phyloP scores from a whole-genome alignment of 2,888 invertebrate species.

The Aleiodes testaceus region DNA sequence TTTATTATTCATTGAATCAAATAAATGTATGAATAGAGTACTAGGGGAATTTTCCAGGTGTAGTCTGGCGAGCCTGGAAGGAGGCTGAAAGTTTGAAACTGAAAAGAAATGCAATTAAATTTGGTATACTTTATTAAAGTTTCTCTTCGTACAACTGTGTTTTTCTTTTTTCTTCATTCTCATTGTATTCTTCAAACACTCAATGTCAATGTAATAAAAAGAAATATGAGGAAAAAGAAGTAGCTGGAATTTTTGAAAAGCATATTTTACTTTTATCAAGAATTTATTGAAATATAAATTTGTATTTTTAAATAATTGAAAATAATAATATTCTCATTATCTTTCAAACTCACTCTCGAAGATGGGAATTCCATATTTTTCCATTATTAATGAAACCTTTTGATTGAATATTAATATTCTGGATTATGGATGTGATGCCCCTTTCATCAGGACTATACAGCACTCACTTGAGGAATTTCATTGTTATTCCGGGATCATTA shows the following conservation, averaged over 20 bases:
- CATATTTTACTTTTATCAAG: no score
- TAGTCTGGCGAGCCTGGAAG: not conserved
- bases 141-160: not conserved
- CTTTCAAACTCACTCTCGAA: conserved; percentile 82
- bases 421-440: no score
- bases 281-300: no score
- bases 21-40: not conserved
- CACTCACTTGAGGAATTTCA: no score
- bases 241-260: not conserved
- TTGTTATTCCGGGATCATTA: no score
- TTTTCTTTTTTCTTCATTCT: not conserved
- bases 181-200: not conserved
- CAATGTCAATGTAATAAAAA: not conserved
- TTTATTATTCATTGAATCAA: not conserved
- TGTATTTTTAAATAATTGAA: no score
- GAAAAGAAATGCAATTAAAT: not conserved
- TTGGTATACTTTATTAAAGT: no score
- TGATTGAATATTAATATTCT: no score
- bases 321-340: conserved; percentile 1
- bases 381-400: no score
- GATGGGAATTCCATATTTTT: not conserved
- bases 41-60: conserved; percentile 5
- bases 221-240: no score
- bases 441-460: no score
- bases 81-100: not conserved